Base-by-base conservation (phyloP, 2,113 vertebrate genomes). In the Gopherus flavomarginatus region DNA sequence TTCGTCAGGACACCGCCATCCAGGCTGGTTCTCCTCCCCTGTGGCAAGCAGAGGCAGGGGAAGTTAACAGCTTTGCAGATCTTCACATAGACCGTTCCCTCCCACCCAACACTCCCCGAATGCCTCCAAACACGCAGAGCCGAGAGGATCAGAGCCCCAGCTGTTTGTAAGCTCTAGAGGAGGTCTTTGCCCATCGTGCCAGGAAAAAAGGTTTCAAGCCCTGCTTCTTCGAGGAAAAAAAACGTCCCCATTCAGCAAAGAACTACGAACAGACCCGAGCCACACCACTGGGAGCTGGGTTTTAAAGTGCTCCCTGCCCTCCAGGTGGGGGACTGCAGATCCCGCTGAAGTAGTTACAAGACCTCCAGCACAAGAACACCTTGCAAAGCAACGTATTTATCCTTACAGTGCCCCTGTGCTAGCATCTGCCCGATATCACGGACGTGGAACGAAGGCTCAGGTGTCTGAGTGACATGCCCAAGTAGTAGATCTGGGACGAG, bases 21-120 rank as follows among this genome's bases (percentile, higher is more conserved):
- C 99, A 0, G 99, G 99, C 92, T 99, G 99, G 97, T 99, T 99
- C 96, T 99, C 99, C 52, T 99, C 99, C 80, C 99, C 99, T 99
- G 93, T 0, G 26, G 0, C 1, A 83, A 82, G 65, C 12, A 56
- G 2, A 49, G 8, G 56, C 19, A 94, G 52, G 5, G n/a, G 49
- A 49, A 57, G 24, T 17, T 72, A 75, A 47, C 10, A 31, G 57
- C 29, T 52, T n/a, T 52, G 47, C 31, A 53, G 50, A 19, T 10
- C 17, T 21, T 38, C 17, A 8, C 38, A 38, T n/a, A 21, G n/a
- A n/a, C n/a, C 24, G 1, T 47, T 47, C 6, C 42, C 75, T 78
- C 26, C 75, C 42, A 27, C 12, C 12, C 44, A 13, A 26, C 26
- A 7, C 75, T 75, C 75, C 75, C 75, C 42, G 11, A 78, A 78